These are phyloP conservation scores for Stegodyphus dumicola DNA, from an alignment of 1,140 invertebrate genomes.

Conservation along the genomic window DNA sequence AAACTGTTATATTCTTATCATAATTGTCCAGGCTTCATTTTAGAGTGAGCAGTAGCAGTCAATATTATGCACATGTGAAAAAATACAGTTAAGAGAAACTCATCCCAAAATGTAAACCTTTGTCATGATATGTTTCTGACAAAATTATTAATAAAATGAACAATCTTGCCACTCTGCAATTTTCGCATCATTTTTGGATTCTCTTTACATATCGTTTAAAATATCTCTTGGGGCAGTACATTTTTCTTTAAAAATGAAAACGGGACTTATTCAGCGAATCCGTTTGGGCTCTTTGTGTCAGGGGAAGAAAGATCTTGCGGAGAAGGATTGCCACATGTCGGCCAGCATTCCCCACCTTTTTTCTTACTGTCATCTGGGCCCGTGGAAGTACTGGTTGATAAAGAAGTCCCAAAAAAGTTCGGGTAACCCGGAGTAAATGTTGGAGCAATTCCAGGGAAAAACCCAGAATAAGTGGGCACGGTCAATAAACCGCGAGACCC, in stretches of 20 bases:
- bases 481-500: constrained; percentile 32
- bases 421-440: constrained; percentile 44
- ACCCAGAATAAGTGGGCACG: constrained; percentile 51
- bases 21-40: too few relatives aligned
- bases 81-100: too few relatives aligned
- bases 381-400: constrained; percentile 5
- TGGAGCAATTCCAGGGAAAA: constrained; percentile 51
- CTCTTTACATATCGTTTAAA: not conserved
- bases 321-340: constrained; percentile 37
- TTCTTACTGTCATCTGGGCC: constrained; percentile 29
- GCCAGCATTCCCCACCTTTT: constrained; percentile 43
- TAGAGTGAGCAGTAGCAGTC: too few relatives aligned
- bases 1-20: too few relatives aligned
- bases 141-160: not conserved
- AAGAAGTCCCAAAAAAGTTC: constrained; percentile 42
- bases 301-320: constrained; percentile 58
- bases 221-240: not conserved
- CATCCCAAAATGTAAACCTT: not conserved
- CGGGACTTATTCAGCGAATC: constrained; percentile 23
- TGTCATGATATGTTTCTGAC: not conserved
- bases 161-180: not conserved
- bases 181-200: not conserved
- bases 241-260: not conserved
- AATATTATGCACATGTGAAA: too few relatives aligned
- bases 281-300: constrained; percentile 55